phyloP scores from a whole-genome alignment of 2,113 vertebrate genomes.

The Serilophus lunatus region DNA sequence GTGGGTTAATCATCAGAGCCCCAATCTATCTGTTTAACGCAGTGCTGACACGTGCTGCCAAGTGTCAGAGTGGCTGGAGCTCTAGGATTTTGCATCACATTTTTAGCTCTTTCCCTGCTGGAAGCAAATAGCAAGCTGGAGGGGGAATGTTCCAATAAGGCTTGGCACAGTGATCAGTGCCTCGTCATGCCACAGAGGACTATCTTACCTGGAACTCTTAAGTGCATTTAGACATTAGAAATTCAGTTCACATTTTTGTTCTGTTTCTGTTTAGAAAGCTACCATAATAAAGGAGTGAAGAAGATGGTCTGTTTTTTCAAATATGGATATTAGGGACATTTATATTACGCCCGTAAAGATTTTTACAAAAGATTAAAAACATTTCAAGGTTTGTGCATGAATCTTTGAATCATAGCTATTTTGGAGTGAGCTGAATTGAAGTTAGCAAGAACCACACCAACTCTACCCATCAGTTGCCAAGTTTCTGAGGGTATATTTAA shows the following conservation, averaged over 20 bases:
- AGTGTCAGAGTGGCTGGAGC: fast-evolving
- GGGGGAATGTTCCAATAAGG: not conserved
- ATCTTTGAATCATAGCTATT: not conserved
- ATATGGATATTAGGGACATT: not conserved
- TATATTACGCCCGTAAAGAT: not conserved
- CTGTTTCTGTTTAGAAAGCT: not conserved
- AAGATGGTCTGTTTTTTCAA: not conserved
- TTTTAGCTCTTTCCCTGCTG: not conserved
- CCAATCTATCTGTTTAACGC: fast-evolving
- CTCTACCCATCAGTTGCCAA: not conserved
- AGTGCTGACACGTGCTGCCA: fast-evolving
- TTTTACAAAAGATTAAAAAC: not conserved
- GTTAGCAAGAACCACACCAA: not conserved
- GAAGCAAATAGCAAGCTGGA: not conserved
- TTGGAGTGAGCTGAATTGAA: not conserved
- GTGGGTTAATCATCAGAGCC: not conserved
- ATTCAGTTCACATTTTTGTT: not conserved
- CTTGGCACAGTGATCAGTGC: not conserved
- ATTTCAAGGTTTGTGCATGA: not conserved
- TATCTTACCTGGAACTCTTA: not conserved
- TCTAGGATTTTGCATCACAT: not conserved
- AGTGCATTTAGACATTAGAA: not conserved
- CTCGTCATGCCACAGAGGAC: not conserved
- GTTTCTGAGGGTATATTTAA: not conserved
- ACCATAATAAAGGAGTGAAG: not conserved